Evolutionary conservation across 2,888 invertebrate genomes (phyloP).

Genomic region (Diaperis boleti): DNA sequence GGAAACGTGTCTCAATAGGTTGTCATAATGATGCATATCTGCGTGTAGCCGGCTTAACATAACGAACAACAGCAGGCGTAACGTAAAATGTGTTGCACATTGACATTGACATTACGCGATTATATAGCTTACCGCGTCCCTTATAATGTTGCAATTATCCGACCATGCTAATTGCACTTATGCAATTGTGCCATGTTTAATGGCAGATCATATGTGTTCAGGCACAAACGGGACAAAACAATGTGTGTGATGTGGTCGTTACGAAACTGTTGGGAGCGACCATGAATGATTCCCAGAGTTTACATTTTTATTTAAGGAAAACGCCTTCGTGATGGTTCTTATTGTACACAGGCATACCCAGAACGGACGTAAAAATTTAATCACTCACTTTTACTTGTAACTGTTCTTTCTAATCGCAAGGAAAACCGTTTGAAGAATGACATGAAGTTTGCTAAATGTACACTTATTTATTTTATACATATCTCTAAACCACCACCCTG

Average conservation of each 20-base stretch:
- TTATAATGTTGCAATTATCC: constrained; percentile 29
- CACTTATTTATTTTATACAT: no score
- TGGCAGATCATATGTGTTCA: constrained; percentile 30
- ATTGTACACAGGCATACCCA: constrained; percentile 19
- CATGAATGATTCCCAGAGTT: constrained; percentile 45
- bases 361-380: background rate
- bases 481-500: no score
- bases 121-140: background rate
- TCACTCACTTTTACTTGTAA: no score
- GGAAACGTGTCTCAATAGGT: no score
- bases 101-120: background rate
- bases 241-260: constrained; percentile 34
- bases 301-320: constrained; percentile 7
- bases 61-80: background rate
- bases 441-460: no score
- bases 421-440: no score
- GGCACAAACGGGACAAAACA: constrained; percentile 22
- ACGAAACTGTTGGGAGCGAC: constrained; percentile 48
- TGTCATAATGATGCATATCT: no score
- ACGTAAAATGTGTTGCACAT: no score
- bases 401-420: no score
- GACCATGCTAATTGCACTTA: constrained; percentile 27
- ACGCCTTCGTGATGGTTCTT: background rate
- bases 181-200: constrained; percentile 22
- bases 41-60: no score